Conservation (phyloP, 2,888 invertebrate species). For the Alentia gelatinosa region DNA sequence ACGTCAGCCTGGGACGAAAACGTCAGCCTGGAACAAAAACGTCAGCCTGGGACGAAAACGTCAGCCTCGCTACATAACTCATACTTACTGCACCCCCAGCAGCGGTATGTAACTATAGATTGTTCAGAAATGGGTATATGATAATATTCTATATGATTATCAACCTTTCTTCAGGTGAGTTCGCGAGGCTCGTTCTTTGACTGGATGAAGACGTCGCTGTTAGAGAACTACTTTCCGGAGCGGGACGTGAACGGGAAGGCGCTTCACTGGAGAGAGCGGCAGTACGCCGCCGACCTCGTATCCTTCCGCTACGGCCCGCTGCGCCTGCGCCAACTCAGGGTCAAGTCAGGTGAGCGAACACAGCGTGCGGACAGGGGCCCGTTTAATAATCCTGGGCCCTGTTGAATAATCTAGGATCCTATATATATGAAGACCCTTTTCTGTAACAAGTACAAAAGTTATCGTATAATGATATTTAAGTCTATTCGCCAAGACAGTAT, state of each 20-base stretch:
- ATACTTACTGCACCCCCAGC: no score
- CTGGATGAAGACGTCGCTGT: slow-evolving; percentile 22
- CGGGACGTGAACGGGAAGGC: slow-evolving; percentile 28
- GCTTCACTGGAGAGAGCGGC: slow-evolving; percentile 12
- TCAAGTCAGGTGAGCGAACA: not conserved
- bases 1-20: no score
- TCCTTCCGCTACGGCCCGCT: slow-evolving; percentile 33
- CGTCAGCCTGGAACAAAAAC: no score
- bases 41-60: no score
- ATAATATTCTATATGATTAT: no score
- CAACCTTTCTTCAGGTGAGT: not conserved
- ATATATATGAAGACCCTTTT: not conserved
- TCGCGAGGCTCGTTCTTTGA: not conserved
- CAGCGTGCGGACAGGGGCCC: not conserved
- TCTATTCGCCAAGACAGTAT: no score
- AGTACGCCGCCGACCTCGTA: not conserved
- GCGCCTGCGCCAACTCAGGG: slow-evolving; percentile 35
- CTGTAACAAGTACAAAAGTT: no score
- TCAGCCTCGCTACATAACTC: no score
- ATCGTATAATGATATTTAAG: no score
- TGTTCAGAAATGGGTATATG: no score
- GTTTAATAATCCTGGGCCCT: not conserved
- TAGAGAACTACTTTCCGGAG: slow-evolving; percentile 35
- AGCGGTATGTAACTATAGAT: no score
- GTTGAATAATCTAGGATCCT: not conserved